Evolutionary conservation across 2,888 invertebrate genomes (phyloP), one percentile per base, ranked within the genome.

Genomic region (Psococerastis gibbosa): DNA sequence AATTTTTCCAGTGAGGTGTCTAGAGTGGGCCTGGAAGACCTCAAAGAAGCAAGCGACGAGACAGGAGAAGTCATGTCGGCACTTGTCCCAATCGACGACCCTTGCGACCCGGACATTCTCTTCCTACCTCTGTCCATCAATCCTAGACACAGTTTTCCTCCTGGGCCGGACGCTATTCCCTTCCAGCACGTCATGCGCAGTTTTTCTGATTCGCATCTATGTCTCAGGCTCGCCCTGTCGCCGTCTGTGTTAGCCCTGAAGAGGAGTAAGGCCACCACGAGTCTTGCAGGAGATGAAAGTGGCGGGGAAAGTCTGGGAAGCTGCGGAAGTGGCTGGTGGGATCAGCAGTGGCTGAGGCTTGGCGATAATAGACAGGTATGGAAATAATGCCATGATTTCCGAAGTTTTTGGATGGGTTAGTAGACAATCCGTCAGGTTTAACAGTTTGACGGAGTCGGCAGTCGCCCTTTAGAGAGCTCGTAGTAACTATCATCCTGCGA

Each of bases 171-270:
- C 44, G 64, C 76, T 45, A 59, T 77, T 35, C 76, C 78, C 18
- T 78, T 76, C 58, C 78, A 78, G 57, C 77, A 78, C 55, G 72
- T 78, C 49, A 77, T 78, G 60, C 65, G 78, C 52, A 78, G 78
- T 57, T 77, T 78, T 57, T 78, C 78, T 27, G 78, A 78, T 58
- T 78, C 78, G 3, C 78, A 78, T 57, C 66, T 79, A 3, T 78
- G 76, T 56, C 66, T 79, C 20, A 78, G 77, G 57, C 65, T 78
- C 33, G 67, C 73, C 18, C 68, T 72, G 8, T 33, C 48, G 18
- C 20, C 49, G 13, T 68, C 71, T 46, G 44, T 46, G 1, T 42
- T 46, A 53, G 73, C 73, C 1, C 54, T 75, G 16, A 60, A 73
- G 50, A 59, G 73, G 54, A 65, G 69, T n/a, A 68, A 69, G 49